A percentile compares a stretch with the other conserved stretches of the same genome.
Conservation (phyloP, 2,797 vertebrate genomes). For the Cirrhinus mrigala region DNA sequence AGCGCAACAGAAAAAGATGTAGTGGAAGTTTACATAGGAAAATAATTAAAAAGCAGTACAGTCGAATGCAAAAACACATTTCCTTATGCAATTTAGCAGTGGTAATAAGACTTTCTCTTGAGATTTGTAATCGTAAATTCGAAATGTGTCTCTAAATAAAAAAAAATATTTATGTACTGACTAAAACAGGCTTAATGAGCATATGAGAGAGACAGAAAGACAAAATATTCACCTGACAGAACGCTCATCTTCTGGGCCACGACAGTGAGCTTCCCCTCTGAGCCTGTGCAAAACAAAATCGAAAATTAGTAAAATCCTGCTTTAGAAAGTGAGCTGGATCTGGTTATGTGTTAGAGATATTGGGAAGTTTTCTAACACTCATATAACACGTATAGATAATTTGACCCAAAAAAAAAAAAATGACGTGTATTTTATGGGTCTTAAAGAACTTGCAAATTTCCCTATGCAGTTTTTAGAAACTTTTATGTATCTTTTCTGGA, state of each 20-base stretch:
- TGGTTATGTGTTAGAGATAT: too few relatives aligned
- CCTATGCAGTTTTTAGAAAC: too few relatives aligned
- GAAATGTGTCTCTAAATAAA: not conserved
- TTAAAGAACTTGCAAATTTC: too few relatives aligned
- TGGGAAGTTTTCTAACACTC: too few relatives aligned
- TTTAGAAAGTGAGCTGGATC: not conserved
- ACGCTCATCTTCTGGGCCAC: slow-evolving; percentile 96
- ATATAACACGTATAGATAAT: too few relatives aligned
- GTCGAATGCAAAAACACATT: not conserved
- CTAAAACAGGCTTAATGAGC: not conserved
- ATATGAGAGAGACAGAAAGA: not conserved
- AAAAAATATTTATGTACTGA: not conserved
- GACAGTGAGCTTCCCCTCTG: slow-evolving; percentile 94
- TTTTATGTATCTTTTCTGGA: too few relatives aligned
- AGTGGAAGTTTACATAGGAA: not conserved
- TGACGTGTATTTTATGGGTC: too few relatives aligned
- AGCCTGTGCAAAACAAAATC: slow-evolving; percentile 77
- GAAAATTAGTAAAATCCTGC: not conserved
- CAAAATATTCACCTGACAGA: slow-evolving; percentile 86
- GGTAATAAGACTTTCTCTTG: not conserved
- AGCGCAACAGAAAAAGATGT: not conserved
- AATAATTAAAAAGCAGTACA: not conserved
- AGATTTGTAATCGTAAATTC: not conserved
- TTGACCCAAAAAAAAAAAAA: too few relatives aligned
- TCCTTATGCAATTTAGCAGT: not conserved